A percentile compares a stretch with the other conserved stretches of the same genome.
These are phyloP conservation scores for Lasiommata megera DNA, from an alignment of 2,888 invertebrate species.

Conservation along the genomic window DNA sequence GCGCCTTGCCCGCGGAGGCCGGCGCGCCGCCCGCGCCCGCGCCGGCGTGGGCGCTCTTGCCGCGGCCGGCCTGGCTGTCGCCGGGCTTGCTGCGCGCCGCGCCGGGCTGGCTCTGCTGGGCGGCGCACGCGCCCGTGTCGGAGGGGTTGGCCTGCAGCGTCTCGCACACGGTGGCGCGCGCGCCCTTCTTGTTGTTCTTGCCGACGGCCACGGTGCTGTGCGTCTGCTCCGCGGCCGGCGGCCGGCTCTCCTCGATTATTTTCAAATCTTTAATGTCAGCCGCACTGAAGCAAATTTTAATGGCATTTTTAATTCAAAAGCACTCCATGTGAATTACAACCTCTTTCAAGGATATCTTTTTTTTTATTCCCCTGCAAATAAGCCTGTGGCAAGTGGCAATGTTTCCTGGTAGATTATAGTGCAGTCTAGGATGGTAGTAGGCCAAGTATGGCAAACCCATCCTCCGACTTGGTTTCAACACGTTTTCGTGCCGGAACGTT, in stretches of 20 bases:
- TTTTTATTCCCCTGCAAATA: too few relatives aligned
- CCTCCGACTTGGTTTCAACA: too few relatives aligned
- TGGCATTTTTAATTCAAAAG: too few relatives aligned
- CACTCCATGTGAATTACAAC: too few relatives aligned
- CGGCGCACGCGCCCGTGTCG: slow-evolving; percentile 32
- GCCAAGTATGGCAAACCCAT: too few relatives aligned
- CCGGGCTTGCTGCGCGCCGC: slow-evolving; percentile 60
- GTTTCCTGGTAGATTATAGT: too few relatives aligned
- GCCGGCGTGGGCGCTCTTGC: background rate
- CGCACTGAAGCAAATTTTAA: too few relatives aligned
- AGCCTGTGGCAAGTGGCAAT: too few relatives aligned
- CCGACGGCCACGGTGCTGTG: slow-evolving; percentile 67
- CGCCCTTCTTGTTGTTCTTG: slow-evolving; percentile 53
- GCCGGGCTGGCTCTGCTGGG: slow-evolving; percentile 21
- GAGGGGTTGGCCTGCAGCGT: slow-evolving; percentile 60
- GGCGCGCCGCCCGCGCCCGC: slow-evolving; percentile 30
- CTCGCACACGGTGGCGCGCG: slow-evolving; percentile 66
- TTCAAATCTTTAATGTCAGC: slow-evolving; percentile 88
- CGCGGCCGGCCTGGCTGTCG: slow-evolving; percentile 52
- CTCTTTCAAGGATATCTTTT: too few relatives aligned
- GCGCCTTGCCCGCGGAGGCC: slow-evolving; percentile 35
- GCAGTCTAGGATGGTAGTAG: too few relatives aligned
- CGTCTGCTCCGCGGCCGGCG: slow-evolving; percentile 55
- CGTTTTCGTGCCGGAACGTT: too few relatives aligned
- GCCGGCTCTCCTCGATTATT: slow-evolving; percentile 85